phyloP scores from a whole-genome alignment of 2,113 vertebrate genomes.

The Petrocephalus zakoni region DNA sequence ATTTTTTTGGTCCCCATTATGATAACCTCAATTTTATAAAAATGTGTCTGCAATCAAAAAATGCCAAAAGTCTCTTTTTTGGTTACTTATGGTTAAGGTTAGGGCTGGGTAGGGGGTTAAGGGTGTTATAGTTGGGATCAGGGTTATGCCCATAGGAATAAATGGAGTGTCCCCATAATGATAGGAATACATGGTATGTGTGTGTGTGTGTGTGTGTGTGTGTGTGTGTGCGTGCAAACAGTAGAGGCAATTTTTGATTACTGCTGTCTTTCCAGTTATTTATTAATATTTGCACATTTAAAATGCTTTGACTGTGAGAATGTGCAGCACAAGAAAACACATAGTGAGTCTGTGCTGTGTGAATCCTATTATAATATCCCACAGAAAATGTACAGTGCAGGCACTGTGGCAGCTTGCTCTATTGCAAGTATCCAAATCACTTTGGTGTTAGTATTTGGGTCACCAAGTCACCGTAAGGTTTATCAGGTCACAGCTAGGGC shows the following conservation, averaged over 20 bases:
- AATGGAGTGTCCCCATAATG: too few relatives aligned
- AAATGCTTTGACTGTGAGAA: slow-evolving; percentile 1
- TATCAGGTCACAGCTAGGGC: not conserved
- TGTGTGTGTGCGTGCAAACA: not conserved
- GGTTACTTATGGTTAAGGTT: too few relatives aligned
- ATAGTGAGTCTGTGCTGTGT: not conserved
- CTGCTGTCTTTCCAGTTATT: not conserved
- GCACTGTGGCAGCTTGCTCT: not conserved
- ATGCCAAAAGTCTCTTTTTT: too few relatives aligned
- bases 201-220: not conserved
- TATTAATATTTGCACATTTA: not conserved
- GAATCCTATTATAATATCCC: not conserved
- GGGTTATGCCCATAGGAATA: too few relatives aligned
- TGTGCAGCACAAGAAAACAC: not conserved
- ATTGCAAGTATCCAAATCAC: not conserved
- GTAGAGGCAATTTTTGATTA: not conserved
- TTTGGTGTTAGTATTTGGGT: not conserved
- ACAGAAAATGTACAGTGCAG: not conserved
- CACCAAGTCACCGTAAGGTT: not conserved
- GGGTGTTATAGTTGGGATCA: too few relatives aligned
- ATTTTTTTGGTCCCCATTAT: too few relatives aligned
- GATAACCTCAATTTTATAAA: too few relatives aligned
- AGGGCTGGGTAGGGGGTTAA: too few relatives aligned
- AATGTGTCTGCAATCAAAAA: too few relatives aligned
- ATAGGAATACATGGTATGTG: too few relatives aligned